Evolutionary conservation across 2,797 vertebrate genomes (phyloP), one percentile per base, ranked within the genome.

Genomic region (Luscinia luscinia): DNA sequence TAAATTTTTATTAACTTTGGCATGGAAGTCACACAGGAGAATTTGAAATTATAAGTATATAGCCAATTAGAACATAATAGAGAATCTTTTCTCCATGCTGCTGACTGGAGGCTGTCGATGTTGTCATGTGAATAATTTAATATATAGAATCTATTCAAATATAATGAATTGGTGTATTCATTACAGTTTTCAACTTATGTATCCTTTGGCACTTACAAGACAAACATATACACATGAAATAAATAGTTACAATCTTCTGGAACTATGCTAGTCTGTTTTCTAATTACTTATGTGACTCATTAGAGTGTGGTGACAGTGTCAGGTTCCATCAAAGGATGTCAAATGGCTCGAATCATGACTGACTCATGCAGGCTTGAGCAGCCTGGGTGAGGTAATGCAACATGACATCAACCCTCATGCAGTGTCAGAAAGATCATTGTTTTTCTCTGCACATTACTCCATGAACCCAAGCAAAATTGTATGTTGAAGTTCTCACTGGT

Each of bases 311-410:
- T 46, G 32, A 74, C 59, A 80, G 34, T 36, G 64, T 92, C 93
- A 88, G 61, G 9, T 38, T 83, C 24, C 45, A 81, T 76, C 66
- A 94, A 75, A 84, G 66, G 87, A 70, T 40, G 57, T 55, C 58
- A 90, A 69, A 87, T 74, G 87, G 12, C 54, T 61, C 85, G 66
- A 94, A 61, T 94, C 84, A 76, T 70, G 34, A 55, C 64, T 87
- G 67, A 87, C 63, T 77, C 57, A 46, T 38, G 40, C 41, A 82
- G 66, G 36, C 26, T 89, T 75, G 67, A 74, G 43, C 51, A 87
- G 45, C 23, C 45, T 66, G 57, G 41, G 7, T 87, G 87, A 96
- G 63, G 62, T 81, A 91, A 94, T 59, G 24, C 19, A 61, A 58
- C 27, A 20, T 68, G 70, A 79, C 78, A 54, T 45, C 36, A 40